phyloP scores from a whole-genome alignment of 1,140 invertebrate species.

The Matsumurasca onukii region DNA sequence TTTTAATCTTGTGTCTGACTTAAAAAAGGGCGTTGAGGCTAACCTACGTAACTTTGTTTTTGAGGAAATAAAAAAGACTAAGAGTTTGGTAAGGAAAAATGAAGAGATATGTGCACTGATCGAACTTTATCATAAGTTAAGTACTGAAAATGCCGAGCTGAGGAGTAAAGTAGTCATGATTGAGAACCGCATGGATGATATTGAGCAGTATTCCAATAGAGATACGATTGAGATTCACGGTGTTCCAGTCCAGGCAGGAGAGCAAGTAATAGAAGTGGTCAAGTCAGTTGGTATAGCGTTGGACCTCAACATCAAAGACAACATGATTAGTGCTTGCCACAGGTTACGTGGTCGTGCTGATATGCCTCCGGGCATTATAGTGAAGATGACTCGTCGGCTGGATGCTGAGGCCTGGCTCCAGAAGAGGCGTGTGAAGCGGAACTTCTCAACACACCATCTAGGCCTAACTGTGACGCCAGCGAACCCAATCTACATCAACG shows the following conservation, averaged over 20 bases:
- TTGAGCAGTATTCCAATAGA: constrained; percentile 18
- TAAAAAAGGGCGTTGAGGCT: background rate
- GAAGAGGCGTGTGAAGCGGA: constrained; percentile 17
- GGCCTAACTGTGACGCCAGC: constrained; percentile 6
- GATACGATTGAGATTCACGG: constrained; percentile 15
- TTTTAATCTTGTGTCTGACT: background rate
- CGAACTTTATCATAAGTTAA: background rate
- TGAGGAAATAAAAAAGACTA: background rate
- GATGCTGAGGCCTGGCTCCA: constrained; percentile 13
- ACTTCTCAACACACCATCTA: constrained; percentile 9
- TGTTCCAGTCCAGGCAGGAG: background rate
- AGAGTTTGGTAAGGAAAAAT: background rate
- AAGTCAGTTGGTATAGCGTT: constrained; percentile 10
- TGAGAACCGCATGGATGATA: constrained; percentile 12
- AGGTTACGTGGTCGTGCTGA: background rate
- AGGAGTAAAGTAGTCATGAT: background rate
- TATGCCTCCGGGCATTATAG: constrained; percentile 4
- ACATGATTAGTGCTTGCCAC: constrained; percentile 19
- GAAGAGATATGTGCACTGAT: background rate
- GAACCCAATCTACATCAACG: background rate
- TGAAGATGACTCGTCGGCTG: constrained; percentile 3
- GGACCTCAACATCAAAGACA: constrained; percentile 7
- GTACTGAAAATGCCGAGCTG: background rate
- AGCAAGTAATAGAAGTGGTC: background rate
- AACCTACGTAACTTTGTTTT: background rate